Base-by-base conservation (phyloP, 2,888 invertebrate genomes). In the Reticulitermes lucifugus region DNA sequence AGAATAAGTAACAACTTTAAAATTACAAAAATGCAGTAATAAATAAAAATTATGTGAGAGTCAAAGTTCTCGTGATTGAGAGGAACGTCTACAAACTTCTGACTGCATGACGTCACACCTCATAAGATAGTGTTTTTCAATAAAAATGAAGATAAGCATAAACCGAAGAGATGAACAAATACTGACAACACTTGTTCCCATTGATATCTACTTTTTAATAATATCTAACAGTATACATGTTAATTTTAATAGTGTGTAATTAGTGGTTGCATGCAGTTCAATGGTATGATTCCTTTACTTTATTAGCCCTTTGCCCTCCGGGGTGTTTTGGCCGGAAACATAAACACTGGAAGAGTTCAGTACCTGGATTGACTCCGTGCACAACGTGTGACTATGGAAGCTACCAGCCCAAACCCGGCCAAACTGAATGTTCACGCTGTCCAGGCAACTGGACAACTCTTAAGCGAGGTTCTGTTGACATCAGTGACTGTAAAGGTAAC, bases 361-460 rank as follows among this genome's bases (percentile, higher is more conserved):
- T 85, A 41, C 79, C 84, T 85, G 91, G 91, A 0, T 85, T 89
- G 65, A 88, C 89, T 85, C 91, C 91, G 0, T 91, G 91, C 87
- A 79, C 85, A n/a, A 88, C 89, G 3, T 91, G 91, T 87, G 88
- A 88, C 6, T 81, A 92, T 83, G 94, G 94, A 2, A 92, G 91
- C n/a, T 95, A 93, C 88, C 94, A 94, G 88, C 91, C 93, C 55
- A 88, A 90, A 71, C 90, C 91, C 46, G 94, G 93, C 2, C 92
- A 93, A 86, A 89, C 90, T 0, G 89, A 91, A 0, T 95, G 95
- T 88, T 89, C 90, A 18, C 89, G 90, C 35, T 95, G 95, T 88
- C 94, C 95, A 0, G 65, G 60, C 0, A 86, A 86, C 35, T 89
- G 88, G 35, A 91, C 91, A 21, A 92, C 92, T 3, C 88, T 88